A percentile compares a stretch with the other conserved stretches of the same genome.
These are phyloP conservation scores for Labeo rohita DNA, from an alignment of 2,113 vertebrate species.

Conservation along the genomic window DNA sequence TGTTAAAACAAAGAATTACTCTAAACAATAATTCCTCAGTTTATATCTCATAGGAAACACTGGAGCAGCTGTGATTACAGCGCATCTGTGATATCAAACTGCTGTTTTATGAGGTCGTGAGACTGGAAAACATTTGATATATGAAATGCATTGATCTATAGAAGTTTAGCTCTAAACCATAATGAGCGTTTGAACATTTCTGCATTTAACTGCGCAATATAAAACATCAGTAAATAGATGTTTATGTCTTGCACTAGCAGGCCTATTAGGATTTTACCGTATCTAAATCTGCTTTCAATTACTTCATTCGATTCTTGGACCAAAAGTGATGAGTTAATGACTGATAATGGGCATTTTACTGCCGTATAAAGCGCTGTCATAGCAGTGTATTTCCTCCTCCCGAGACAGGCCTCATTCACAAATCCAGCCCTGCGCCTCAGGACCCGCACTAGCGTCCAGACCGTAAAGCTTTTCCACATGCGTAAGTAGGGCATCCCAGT, in stretches of 20 bases:
- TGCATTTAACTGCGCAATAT: constrained; percentile 15
- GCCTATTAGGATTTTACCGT: background rate
- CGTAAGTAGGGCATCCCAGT: constrained; percentile 59
- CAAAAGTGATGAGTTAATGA: constrained; percentile 20
- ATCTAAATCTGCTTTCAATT: constrained; percentile 31
- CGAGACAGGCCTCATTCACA: constrained; percentile 54
- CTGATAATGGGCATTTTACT: constrained; percentile 17
- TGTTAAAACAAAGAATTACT: background rate
- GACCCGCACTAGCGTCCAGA: constrained; percentile 58
- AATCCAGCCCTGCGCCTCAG: constrained; percentile 45
- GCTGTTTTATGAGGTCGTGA: background rate
- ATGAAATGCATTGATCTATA: background rate
- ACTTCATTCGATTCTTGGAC: constrained; percentile 20
- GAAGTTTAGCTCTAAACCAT: background rate
- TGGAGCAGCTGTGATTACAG: background rate
- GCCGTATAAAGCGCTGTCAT: constrained; percentile 17
- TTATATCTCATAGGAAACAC: background rate
- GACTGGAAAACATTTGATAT: background rate
- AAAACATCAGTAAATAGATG: background rate
- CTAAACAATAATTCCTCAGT: background rate
- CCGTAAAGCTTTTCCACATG: constrained; percentile 67
- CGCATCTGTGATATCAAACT: background rate
- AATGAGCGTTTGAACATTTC: background rate
- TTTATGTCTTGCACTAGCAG: constrained; percentile 2
- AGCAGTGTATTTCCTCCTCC: background rate